Base-by-base conservation (phyloP, 2,113 vertebrate species). In the Lucifuga dentata region DNA sequence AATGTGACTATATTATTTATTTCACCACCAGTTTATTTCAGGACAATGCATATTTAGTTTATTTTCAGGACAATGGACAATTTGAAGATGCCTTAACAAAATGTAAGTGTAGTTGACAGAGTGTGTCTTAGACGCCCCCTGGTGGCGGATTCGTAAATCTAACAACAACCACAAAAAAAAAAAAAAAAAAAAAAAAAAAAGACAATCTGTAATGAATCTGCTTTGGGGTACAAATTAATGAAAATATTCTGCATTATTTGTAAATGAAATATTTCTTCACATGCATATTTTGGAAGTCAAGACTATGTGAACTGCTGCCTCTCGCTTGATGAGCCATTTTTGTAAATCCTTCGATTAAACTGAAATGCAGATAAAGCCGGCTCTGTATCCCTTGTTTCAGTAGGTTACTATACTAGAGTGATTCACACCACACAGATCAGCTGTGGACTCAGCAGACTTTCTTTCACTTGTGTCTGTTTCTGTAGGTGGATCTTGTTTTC, bases 61-160 rank as follows among this genome's bases (percentile, higher is more conserved):
- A n/a, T n/a, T n/a, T n/a, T n/a, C n/a, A n/a, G n/a, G n/a, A n/a
- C n/a, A n/a, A n/a, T n/a, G n/a, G n/a, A n/a, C n/a, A n/a, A n/a
- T n/a, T n/a, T n/a, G n/a, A n/a, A n/a, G n/a, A n/a, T 41, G 26
- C 6, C 10, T 39, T 11, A 58, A 1, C 8, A 23, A 32, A 20
- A 7, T 51, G 39, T 2, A 16, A 17, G 5, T 45, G 19, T n/a
- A n/a, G 3, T 5, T 17, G 11, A 20, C 10, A 9, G 15, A 55
- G 23, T 46, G 26, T 3, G 20, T 57, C 55, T 66, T 2, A 81
- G 50, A 70, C n/a, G 67, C 80, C 86, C 74, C 76, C 89, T 84
- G 51, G 80, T 89, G 89, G 83, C 16, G 46, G 15, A 46, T 29
- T 43, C 1, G 43, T 2, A 57, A 26, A 44, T 4, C 13, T 36